Conservation (phyloP, 2,797 vertebrate genomes). For the Ctenosaura bakeri region DNA sequence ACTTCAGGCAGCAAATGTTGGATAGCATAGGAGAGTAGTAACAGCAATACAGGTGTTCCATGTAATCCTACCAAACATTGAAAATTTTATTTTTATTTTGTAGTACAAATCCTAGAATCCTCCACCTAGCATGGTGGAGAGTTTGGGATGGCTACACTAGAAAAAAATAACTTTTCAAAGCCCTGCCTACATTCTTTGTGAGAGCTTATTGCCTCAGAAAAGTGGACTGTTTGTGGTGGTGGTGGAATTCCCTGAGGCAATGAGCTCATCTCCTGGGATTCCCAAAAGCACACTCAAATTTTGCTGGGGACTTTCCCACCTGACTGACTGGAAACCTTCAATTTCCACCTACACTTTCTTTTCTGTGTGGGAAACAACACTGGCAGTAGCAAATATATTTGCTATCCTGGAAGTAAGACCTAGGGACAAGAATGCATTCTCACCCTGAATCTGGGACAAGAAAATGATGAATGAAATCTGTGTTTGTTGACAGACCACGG, state of each 20-base stretch:
- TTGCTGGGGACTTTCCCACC: slow-evolving; percentile 17
- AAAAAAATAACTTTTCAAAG: too few relatives aligned
- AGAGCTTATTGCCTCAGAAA: too few relatives aligned
- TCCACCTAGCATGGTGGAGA: too few relatives aligned
- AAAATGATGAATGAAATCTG: background rate
- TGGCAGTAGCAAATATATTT: background rate
- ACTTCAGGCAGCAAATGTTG: too few relatives aligned
- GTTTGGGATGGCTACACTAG: too few relatives aligned
- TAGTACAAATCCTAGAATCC: too few relatives aligned
- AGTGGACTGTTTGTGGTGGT: background rate
- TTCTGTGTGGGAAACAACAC: background rate
- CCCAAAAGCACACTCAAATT: background rate
- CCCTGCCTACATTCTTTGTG: too few relatives aligned
- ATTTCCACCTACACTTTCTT: slow-evolving; percentile 40
- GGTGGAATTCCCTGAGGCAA: background rate
- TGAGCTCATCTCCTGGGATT: background rate
- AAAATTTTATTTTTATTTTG: too few relatives aligned
- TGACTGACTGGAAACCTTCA: background rate
- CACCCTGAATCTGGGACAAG: slow-evolving; percentile 2
- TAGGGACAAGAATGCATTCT: background rate
- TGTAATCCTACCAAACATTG: too few relatives aligned
- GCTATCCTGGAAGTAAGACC: background rate
- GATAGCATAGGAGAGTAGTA: too few relatives aligned
- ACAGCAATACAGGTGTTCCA: too few relatives aligned
- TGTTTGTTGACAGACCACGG: slow-evolving; percentile 13